Evolutionary conservation across 2,113 vertebrate genomes (phyloP), one percentile per base, ranked within the genome.

Genomic region (Herpetotheres cachinnans): DNA sequence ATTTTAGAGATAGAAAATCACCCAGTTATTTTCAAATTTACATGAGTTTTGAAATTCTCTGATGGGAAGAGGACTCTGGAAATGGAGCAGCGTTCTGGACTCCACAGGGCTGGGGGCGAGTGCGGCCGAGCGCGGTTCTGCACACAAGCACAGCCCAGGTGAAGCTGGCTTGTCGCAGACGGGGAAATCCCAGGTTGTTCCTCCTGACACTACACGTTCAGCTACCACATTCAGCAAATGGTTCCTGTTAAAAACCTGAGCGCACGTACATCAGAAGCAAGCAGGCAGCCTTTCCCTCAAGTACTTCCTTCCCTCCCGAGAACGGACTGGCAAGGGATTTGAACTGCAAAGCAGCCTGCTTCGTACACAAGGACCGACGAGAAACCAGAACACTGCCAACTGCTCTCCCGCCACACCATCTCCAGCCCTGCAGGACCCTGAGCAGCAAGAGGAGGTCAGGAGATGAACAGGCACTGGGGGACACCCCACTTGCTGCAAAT

Each of bases 1-100:
- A 16, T 50, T 42, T 89, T 11, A 70, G 92, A 89, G 94, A 93
- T 85, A 92, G 77, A 87, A 86, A 90, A 93, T 89, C 74, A 88
- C 77, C 69, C 2, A 73, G 95, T 59, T 87, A 40, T 50, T 38
- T 89, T 71, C 92, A 95, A 83, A 91, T 95, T n/a, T 89, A 87
- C 91, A 94, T 5, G 25, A 27, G 36, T 49, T n/a, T 29, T 36
- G 27, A 56, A 47, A 59, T 72, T n/a, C 58, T 12, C 52, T 7
- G 7, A 5, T 1, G 29, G 87, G 82, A 63, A 62, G 34, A 77
- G 72, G 62, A 44, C 38, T 21, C n/a, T 3, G 85, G 76, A 12
- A n/a, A 6, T 0, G 22, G 44, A 74, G 61, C 32, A 2, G 65
- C 22, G 40, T 12, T 49, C 16, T 32, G 70, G 15, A 8, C 7